Percentiles rank a stretch among this genome's conserved stretches.
Evolutionary conservation across 2,888 invertebrate species (phyloP).

Genomic region (Hirtodrosophila histrioides): DNA sequence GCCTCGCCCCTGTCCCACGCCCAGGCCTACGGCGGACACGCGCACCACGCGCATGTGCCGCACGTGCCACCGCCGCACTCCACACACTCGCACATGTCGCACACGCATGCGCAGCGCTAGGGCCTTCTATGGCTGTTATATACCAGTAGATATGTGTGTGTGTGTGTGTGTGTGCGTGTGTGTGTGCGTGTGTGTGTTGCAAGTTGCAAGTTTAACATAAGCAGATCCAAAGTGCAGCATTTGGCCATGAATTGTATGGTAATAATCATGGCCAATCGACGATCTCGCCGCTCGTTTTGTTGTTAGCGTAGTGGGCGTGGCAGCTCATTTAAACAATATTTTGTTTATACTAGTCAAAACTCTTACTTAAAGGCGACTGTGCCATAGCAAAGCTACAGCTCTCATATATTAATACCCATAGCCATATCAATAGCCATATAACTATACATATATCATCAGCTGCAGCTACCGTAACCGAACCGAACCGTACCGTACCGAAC

Average conservation of each 20-base stretch:
- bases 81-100: slow-evolving; percentile 87
- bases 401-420: slow-evolving; percentile 41
- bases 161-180: slow-evolving; percentile 7
- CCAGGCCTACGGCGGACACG: slow-evolving; percentile 84
- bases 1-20: slow-evolving; percentile 88
- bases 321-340: slow-evolving; percentile 43
- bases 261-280: slow-evolving; percentile 53
- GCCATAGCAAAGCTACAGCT: slow-evolving; percentile 69
- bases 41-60: slow-evolving; percentile 88
- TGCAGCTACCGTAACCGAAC: slow-evolving; percentile 21
- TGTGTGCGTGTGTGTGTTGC: slow-evolving; percentile 19
- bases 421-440: slow-evolving; percentile 44
- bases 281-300: slow-evolving; percentile 76
- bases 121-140: background rate
- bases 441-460: slow-evolving; percentile 8
- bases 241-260: slow-evolving; percentile 43
- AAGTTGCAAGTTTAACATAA: slow-evolving; percentile 32
- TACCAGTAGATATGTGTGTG: background rate
- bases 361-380: slow-evolving; percentile 73
- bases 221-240: slow-evolving; percentile 73
- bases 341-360: slow-evolving; percentile 71
- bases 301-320: slow-evolving; percentile 49
- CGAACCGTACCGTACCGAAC: slow-evolving; percentile 8
- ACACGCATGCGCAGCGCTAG: slow-evolving; percentile 93
- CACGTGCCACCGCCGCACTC: slow-evolving; percentile 86